Conservation (phyloP, 2,888 invertebrate species). For the Campopleginae sp. region DNA sequence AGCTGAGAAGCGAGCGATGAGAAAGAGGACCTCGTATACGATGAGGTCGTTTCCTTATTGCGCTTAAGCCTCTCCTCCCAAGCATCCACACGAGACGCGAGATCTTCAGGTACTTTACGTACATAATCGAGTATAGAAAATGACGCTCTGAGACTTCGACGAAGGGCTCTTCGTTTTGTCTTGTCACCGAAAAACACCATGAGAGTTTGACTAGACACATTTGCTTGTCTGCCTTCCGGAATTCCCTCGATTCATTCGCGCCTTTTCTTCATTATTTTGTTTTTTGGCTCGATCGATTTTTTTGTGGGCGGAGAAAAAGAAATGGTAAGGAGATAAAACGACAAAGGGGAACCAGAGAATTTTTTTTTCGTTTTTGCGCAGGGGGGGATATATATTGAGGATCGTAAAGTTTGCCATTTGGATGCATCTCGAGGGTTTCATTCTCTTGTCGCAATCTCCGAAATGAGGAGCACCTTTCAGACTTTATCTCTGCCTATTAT, state of each 20-base stretch:
- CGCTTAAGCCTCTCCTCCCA: conserved; percentile 39
- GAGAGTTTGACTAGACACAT: conserved; percentile 33
- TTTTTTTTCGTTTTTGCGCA: conserved; percentile 72
- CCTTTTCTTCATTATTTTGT: no score
- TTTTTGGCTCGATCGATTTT: no score
- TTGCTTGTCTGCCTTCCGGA: conserved; percentile 48
- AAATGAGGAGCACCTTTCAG: conserved; percentile 73
- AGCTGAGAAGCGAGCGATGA: conserved; percentile 51
- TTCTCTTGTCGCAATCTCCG: conserved; percentile 71
- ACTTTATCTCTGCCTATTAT: conserved; percentile 79
- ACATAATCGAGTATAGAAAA: conserved; percentile 47
- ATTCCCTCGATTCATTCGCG: neutral
- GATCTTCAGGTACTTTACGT: conserved; percentile 32
- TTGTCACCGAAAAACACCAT: conserved; percentile 35
- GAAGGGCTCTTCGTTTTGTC: conserved; percentile 24
- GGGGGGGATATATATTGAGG: conserved; percentile 69
- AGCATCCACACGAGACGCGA: conserved; percentile 34
- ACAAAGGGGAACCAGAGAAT: conserved; percentile 72
- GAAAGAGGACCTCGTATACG: conserved; percentile 69
- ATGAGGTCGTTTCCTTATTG: conserved; percentile 76
- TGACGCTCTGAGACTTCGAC: conserved; percentile 52
- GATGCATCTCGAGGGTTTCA: conserved; percentile 6
- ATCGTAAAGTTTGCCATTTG: conserved; percentile 76
- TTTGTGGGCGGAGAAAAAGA: no score
- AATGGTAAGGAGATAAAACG: conserved; percentile 66